Evolutionary conservation across 2,797 vertebrate species (phyloP).

Genomic region (Gymnothorax javanicus): DNA sequence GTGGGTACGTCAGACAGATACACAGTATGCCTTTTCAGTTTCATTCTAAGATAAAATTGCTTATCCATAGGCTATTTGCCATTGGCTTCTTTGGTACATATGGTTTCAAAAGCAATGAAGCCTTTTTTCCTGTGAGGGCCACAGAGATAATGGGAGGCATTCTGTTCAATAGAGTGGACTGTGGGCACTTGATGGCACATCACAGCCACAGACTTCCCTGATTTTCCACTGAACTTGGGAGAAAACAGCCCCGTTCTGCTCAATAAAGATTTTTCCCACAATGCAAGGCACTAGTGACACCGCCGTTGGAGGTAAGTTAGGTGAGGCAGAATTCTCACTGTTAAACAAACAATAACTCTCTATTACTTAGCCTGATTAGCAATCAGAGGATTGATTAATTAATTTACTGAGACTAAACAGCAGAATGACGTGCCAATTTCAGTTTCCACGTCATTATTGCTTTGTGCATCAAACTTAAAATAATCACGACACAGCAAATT

Average conservation of each 20-base stretch:
- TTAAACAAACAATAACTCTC: no score
- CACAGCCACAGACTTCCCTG: constrained; percentile 64
- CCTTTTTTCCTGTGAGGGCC: constrained; percentile 50
- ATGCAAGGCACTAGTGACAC: constrained; percentile 35
- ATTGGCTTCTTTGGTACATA: constrained; percentile 47
- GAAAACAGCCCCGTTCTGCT: constrained; percentile 44
- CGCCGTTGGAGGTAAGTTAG: no score
- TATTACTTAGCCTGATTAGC: no score
- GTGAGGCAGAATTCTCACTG: no score
- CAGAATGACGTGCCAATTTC: no score
- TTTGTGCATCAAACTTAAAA: no score
- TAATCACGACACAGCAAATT: no score
- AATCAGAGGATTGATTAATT: no score
- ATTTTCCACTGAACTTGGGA: no score
- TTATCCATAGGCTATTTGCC: constrained; percentile 44
- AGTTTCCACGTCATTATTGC: no score
- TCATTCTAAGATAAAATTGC: constrained; percentile 60
- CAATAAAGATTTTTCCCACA: constrained; percentile 60
- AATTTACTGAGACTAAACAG: no score
- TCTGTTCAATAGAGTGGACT: constrained; percentile 41
- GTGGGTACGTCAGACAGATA: constrained; percentile 49
- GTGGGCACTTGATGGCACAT: constrained; percentile 54
- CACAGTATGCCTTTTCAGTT: constrained; percentile 59
- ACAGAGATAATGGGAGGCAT: constrained; percentile 32
- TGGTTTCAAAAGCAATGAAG: constrained; percentile 13